These are phyloP conservation scores for Ivindomyrus marchei DNA, from an alignment of 2,113 vertebrate genomes.

Conservation along the genomic window DNA sequence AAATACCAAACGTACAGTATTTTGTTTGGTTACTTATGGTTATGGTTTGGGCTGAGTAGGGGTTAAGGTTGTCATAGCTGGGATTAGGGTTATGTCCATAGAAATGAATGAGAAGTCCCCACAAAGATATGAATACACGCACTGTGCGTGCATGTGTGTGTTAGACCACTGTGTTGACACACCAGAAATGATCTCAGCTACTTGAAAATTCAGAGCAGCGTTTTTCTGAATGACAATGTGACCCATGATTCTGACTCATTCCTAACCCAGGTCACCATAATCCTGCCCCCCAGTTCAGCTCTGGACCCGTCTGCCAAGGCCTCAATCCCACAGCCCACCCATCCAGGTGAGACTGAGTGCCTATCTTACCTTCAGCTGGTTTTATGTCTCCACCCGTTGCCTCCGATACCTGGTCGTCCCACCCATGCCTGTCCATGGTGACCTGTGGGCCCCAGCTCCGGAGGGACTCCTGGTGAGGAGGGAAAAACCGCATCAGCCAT, in stretches of 20 bases:
- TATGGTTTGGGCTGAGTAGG: neutral
- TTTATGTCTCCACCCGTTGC: conserved; percentile 34
- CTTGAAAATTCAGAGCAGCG: neutral
- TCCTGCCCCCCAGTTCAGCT: conserved; percentile 1
- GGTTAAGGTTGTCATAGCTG: neutral
- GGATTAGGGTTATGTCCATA: neutral
- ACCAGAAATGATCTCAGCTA: neutral
- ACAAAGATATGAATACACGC: neutral
- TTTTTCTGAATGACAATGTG: neutral
- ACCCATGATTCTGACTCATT: conserved; percentile 31
- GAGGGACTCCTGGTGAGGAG: conserved; percentile 42
- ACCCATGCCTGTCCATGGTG: conserved; percentile 33
- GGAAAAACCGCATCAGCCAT: conserved; percentile 6
- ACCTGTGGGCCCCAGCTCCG: conserved; percentile 30
- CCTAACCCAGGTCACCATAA: conserved; percentile 58
- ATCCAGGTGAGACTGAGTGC: neutral
- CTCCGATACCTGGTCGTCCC: conserved; percentile 41
- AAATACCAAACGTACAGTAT: neutral
- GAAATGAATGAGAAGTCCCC: neutral
- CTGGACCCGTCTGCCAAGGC: neutral
- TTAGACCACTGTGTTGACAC: neutral
- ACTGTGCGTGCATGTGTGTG: neutral
- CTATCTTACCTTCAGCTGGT: conserved; percentile 51
- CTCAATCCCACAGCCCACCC: neutral
- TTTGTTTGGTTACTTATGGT: neutral